These are phyloP conservation scores for Parnassius apollo DNA, from an alignment of 2,888 invertebrate genomes.

Conservation along the genomic window DNA sequence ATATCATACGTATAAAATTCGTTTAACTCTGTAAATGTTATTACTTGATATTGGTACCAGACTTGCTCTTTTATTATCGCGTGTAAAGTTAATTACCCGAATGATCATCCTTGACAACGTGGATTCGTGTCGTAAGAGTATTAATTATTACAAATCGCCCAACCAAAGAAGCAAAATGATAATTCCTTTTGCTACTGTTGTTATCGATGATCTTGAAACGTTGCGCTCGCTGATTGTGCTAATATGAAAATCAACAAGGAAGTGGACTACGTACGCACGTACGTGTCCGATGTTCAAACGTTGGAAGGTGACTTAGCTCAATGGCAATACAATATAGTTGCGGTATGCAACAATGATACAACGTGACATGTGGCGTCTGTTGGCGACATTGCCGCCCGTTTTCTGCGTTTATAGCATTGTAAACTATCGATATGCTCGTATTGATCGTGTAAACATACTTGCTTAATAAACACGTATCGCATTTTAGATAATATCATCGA, in stretches of 20 bases:
- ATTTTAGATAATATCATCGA: conserved; percentile 1
- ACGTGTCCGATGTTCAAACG: conserved; percentile 44
- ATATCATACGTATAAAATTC: too few species aligned
- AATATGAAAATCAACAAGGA: conserved; percentile 63
- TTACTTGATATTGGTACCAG: background rate
- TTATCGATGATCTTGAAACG: conserved; percentile 71
- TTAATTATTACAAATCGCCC: conserved; percentile 27
- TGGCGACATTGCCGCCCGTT: conserved; percentile 24
- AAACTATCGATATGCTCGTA: conserved; percentile 18
- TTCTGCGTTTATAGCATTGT: conserved; percentile 20
- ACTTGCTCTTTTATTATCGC: background rate
- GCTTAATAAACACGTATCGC: conserved; percentile 12
- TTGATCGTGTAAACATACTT: conserved; percentile 15
- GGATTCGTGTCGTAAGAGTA: background rate
- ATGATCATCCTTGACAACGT: background rate
- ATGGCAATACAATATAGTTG: conserved; percentile 30
- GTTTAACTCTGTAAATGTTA: too few species aligned
- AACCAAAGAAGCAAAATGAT: conserved; percentile 53
- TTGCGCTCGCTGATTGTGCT: conserved; percentile 57
- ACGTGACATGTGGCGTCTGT: conserved; percentile 24
- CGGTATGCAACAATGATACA: conserved; percentile 37
- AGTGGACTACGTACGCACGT: conserved; percentile 42
- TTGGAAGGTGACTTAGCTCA: conserved; percentile 41
- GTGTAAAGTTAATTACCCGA: background rate
- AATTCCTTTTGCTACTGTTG: conserved; percentile 55